phyloP scores from a whole-genome alignment of 2,113 vertebrate genomes.

The Phyllostomus discolor region DNA sequence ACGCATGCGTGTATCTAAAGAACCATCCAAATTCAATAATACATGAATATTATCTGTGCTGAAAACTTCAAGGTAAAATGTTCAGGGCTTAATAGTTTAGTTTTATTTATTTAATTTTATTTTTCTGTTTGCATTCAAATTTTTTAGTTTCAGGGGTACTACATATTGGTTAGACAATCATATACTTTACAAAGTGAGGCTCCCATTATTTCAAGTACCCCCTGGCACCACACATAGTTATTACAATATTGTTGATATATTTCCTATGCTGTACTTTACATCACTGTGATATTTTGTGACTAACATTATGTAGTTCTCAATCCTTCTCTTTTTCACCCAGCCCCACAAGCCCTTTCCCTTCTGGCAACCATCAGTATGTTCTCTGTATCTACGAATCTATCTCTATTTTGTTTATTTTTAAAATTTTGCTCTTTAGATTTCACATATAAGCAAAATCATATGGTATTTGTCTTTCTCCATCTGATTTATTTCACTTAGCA shows the following conservation, averaged over 20 bases:
- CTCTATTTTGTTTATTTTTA: neutral
- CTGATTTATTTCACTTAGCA: neutral
- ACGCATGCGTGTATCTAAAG: neutral
- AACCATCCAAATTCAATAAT: neutral
- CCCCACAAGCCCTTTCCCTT: neutral
- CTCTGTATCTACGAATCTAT: neutral
- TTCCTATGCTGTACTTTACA: neutral
- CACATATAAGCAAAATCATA: neutral
- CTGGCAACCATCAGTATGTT: neutral
- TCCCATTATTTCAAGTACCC: neutral
- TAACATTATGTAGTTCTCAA: neutral
- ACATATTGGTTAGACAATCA: neutral
- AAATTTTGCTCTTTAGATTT: neutral
- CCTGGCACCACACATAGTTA: neutral
- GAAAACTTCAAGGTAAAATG: neutral
- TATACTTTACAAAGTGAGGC: neutral
- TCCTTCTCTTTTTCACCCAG: neutral
- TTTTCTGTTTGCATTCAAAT: neutral
- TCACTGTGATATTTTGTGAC: neutral
- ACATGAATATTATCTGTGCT: neutral
- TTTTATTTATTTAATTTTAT: neutral
- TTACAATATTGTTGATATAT: neutral
- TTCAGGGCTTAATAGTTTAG: neutral
- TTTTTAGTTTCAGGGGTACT: neutral
- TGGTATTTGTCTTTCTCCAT: neutral